phyloP scores from a whole-genome alignment of 2,113 vertebrate genomes.

The Budorcas taxicolor region DNA sequence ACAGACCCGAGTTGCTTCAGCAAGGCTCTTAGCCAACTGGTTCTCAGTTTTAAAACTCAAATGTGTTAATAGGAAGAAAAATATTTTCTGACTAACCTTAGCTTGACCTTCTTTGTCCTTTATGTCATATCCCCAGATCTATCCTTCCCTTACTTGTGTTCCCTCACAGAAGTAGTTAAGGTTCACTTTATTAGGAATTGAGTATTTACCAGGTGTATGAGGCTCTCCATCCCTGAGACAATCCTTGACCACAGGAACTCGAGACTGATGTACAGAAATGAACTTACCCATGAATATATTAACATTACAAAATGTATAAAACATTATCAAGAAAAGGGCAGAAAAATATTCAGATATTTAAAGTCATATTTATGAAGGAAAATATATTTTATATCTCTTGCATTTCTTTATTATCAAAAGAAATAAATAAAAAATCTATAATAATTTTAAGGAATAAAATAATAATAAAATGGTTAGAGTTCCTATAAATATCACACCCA shows the following conservation, averaged over 20 bases:
- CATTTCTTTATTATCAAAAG: constrained; percentile 6
- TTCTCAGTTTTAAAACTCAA: background rate
- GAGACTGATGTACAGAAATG: background rate
- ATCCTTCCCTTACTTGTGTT: background rate
- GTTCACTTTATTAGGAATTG: background rate
- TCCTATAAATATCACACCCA: background rate
- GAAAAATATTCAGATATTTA: background rate
- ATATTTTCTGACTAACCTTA: background rate
- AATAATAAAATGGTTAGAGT: background rate
- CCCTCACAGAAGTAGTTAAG: background rate
- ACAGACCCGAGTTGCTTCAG: background rate
- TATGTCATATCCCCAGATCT: background rate
- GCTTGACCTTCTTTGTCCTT: background rate
- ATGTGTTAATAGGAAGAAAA: background rate
- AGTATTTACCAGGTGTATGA: background rate
- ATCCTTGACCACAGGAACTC: background rate
- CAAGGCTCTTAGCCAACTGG: background rate
- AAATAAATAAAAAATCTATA: background rate
- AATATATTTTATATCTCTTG: background rate
- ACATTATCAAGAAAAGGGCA: background rate
- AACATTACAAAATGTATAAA: background rate
- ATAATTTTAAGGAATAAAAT: constrained; percentile 20
- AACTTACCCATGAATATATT: background rate
- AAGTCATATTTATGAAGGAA: background rate
- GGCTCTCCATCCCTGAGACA: background rate